A percentile compares a stretch with the other conserved stretches of the same genome.
These are phyloP conservation scores for Drosophila bocqueti DNA, from an alignment of 1,140 invertebrate species.

Conservation along the genomic window DNA sequence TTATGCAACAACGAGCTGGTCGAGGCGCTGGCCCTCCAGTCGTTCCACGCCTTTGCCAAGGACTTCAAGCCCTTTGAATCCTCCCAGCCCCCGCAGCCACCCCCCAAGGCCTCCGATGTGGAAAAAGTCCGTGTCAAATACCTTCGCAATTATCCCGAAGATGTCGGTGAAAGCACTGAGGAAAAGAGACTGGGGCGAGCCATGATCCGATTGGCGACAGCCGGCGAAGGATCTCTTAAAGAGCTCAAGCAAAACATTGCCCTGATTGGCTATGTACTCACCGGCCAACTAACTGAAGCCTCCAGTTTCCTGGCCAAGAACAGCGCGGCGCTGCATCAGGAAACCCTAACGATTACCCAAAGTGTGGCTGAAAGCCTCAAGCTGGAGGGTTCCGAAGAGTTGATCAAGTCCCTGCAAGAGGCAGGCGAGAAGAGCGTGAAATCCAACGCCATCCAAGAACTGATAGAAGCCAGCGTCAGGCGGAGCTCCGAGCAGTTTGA, in stretches of 20 bases:
- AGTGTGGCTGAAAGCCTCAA: constrained; percentile 36
- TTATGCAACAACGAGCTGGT: constrained; percentile 94
- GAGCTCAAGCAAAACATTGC: constrained; percentile 87
- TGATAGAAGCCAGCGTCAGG: constrained; percentile 38
- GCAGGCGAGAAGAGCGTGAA: constrained; percentile 15
- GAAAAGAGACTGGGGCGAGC: constrained; percentile 48
- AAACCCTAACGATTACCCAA: constrained; percentile 83
- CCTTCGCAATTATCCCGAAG: constrained; percentile 94
- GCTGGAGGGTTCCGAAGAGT: constrained; percentile 11
- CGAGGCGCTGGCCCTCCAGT: constrained; percentile 89
- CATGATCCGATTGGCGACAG: constrained; percentile 86
- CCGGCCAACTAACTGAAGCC: constrained; percentile 88
- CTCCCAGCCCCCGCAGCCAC: constrained; percentile 43
- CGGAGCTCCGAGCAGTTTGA: constrained; percentile 86
- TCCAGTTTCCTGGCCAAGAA: constrained; percentile 29
- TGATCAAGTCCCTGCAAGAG: constrained; percentile 29
- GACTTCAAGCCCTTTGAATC: constrained; percentile 84
- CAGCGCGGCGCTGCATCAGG: constrained; percentile 43
- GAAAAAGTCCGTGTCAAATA: constrained; percentile 91
- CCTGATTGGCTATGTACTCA: constrained; percentile 89
- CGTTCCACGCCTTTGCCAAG: constrained; percentile 91
- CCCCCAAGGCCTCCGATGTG: constrained; percentile 37
- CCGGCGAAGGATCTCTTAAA: constrained; percentile 70
- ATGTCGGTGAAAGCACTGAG: constrained; percentile 89
- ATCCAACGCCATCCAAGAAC: constrained; percentile 26